phyloP scores from a whole-genome alignment of 2,888 invertebrate species.

The Lomographa bimaculata region DNA sequence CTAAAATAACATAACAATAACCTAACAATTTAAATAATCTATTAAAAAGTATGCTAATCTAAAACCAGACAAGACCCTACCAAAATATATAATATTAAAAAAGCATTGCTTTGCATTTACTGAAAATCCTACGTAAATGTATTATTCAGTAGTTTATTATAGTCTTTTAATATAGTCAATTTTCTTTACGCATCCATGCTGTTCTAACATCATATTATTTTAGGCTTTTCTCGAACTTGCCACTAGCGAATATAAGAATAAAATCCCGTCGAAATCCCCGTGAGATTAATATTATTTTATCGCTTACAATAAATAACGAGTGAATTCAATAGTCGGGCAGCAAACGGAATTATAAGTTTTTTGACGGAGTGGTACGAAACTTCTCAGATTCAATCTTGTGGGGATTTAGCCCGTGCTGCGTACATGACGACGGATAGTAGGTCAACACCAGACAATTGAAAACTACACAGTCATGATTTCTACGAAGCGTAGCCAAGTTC shows the following conservation, averaged over 20 bases:
- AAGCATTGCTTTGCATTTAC: no score
- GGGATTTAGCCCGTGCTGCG: slow-evolving; percentile 67
- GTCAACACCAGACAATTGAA: slow-evolving; percentile 37
- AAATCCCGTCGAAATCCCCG: slow-evolving; percentile 76
- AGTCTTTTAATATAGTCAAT: neutral
- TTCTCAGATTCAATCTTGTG: slow-evolving; percentile 73
- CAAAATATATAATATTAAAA: no score
- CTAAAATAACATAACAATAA: no score
- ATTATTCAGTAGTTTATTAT: no score
- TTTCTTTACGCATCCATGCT: slow-evolving; percentile 58
- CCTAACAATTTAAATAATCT: no score
- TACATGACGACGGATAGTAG: slow-evolving; percentile 29
- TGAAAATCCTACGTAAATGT: no score
- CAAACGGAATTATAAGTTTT: slow-evolving; percentile 76
- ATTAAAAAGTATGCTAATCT: no score
- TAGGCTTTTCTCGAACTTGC: slow-evolving; percentile 69
- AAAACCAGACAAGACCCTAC: no score
- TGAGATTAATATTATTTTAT: slow-evolving; percentile 84
- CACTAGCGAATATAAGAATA: slow-evolving; percentile 71
- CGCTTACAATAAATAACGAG: slow-evolving; percentile 80
- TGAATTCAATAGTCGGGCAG: slow-evolving; percentile 76
- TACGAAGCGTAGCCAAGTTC: no score
- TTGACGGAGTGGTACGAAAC: slow-evolving; percentile 74
- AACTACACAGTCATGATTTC: no score
- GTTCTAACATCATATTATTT: slow-evolving; percentile 48